Evolutionary conservation across 2,797 vertebrate genomes (phyloP).

Genomic region (Strix occidentalis): DNA sequence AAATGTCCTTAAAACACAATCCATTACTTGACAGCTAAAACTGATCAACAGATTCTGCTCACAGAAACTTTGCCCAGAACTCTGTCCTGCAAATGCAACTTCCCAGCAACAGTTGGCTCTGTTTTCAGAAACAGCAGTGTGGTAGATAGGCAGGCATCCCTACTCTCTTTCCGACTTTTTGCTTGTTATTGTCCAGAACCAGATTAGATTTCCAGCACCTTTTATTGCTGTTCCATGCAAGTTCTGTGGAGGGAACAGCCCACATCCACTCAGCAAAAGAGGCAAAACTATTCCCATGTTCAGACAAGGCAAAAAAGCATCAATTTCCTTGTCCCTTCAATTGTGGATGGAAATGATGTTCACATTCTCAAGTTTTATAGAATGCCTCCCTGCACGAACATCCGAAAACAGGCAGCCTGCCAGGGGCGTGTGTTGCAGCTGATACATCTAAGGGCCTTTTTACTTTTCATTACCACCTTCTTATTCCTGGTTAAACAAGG

Average conservation of each 20-base stretch:
- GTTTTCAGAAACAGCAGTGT: neutral
- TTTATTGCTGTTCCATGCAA: neutral
- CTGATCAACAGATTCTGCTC: neutral
- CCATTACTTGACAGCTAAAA: neutral
- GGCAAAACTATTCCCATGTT: neutral
- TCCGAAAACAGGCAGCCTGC: neutral
- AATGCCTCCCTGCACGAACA: fast-evolving
- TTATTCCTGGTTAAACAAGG: neutral
- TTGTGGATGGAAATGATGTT: neutral
- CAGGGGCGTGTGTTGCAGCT: neutral
- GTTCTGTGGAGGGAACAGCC: neutral
- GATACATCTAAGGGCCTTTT: neutral
- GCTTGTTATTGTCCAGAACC: neutral
- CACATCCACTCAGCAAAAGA: neutral
- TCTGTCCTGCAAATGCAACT: neutral
- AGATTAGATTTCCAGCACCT: neutral
- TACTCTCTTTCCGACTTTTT: neutral
- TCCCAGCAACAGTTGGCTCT: neutral
- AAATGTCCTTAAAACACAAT: neutral
- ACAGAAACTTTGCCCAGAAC: neutral
- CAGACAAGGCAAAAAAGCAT: neutral
- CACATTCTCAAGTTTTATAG: neutral
- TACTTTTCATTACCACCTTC: neutral
- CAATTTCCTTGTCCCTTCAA: neutral
- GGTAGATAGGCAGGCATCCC: neutral